Conservation (phyloP, 92 coral and sea anemone species). For the Blastomussa wellsi region DNA sequence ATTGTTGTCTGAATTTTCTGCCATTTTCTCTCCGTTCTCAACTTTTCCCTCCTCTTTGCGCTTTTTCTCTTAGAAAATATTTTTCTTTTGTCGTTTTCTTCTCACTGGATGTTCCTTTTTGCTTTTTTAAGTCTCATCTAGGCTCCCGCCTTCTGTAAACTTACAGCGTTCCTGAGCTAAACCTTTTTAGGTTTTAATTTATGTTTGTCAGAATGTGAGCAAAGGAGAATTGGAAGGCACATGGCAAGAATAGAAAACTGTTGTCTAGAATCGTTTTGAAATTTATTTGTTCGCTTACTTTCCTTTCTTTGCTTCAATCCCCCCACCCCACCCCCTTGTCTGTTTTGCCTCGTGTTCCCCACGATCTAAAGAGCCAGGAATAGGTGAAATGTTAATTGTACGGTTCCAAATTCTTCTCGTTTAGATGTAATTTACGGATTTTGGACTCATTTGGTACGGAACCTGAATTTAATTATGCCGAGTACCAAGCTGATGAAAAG, state of each 20-base stretch:
- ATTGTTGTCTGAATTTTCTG: neutral
- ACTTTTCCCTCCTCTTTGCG: neutral
- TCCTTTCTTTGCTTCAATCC: neutral
- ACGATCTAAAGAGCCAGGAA: neutral
- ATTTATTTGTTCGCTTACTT: too few species aligned
- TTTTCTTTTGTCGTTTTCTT: too few species aligned
- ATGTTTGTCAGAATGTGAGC: neutral
- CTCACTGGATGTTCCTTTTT: too few species aligned
- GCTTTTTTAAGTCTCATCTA: too few species aligned
- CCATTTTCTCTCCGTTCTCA: neutral
- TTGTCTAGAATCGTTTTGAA: too few species aligned
- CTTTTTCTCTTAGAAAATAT: neutral
- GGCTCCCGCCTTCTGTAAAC: too few species aligned
- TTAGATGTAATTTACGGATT: conserved; percentile 74
- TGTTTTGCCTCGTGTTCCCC: neutral
- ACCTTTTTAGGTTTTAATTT: too few species aligned
- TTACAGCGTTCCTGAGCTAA: too few species aligned
- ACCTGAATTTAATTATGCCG: conserved; percentile 83
- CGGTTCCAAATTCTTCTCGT: neutral
- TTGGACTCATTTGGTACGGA: conserved; percentile 97
- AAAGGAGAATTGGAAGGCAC: neutral
- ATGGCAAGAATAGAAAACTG: neutral
- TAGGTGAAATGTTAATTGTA: neutral
- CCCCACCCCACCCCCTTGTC: too few species aligned
- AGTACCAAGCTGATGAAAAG: conserved; percentile 51